These are phyloP conservation scores for Andricus grossulariae DNA, from an alignment of 1,140 invertebrate species.

Conservation along the genomic window DNA sequence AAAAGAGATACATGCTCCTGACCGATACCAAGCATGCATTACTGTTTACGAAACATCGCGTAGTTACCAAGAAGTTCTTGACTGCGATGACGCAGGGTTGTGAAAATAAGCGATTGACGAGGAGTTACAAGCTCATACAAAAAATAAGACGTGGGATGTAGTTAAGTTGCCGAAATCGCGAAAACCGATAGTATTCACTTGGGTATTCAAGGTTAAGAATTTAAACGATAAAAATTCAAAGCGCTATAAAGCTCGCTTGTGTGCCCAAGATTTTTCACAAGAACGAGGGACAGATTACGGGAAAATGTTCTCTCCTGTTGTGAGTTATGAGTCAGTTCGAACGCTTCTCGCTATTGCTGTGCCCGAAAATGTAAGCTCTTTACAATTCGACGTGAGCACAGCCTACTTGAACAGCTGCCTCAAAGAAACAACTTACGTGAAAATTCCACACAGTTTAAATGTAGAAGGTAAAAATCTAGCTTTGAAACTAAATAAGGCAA, in stretches of 20 bases:
- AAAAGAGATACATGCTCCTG: neutral
- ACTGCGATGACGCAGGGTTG: conserved; percentile 25
- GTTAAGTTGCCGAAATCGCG: conserved; percentile 38
- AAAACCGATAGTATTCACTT: conserved; percentile 63
- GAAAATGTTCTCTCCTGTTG: conserved; percentile 47
- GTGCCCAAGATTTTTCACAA: conserved; percentile 71
- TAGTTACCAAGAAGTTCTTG: conserved; percentile 45
- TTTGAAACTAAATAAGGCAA: conserved; percentile 9
- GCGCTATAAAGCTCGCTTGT: conserved; percentile 66
- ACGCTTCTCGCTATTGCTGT: conserved; percentile 5
- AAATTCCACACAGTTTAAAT: neutral
- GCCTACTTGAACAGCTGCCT: neutral
- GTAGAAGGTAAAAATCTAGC: neutral
- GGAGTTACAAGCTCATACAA: conserved; percentile 46
- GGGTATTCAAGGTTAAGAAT: conserved; percentile 67
- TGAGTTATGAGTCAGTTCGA: conserved; percentile 37
- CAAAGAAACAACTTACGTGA: conserved; percentile 28
- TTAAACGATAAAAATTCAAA: conserved; percentile 7
- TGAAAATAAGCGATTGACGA: conserved; percentile 52
- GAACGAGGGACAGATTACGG: conserved; percentile 57
- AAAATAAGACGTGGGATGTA: conserved; percentile 52
- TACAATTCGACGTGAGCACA: conserved; percentile 4
- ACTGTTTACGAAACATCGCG: conserved; percentile 32
- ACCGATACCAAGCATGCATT: conserved; percentile 3
- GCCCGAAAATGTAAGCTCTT: neutral